Conservation (phyloP, 2,888 invertebrate species). For the Caenorhabditis imperialis region DNA sequence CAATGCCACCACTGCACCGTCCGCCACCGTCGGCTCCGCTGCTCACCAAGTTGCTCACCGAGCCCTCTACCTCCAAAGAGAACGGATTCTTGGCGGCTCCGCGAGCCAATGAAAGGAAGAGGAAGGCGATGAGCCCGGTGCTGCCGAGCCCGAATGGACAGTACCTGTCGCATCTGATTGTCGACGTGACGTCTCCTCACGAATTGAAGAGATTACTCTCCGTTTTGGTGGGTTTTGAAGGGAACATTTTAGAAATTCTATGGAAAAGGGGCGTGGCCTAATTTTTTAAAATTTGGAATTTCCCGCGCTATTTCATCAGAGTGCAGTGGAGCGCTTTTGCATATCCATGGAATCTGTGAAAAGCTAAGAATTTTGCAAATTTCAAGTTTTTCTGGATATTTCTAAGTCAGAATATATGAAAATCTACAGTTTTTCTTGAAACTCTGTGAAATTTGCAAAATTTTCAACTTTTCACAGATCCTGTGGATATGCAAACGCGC, state of each 20-base stretch:
- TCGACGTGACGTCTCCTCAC: constrained; percentile 40
- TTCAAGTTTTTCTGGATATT: too few species aligned
- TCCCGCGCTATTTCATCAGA: too few species aligned
- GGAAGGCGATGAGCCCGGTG: constrained; percentile 16
- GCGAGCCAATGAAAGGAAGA: constrained; percentile 8
- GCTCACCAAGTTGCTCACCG: constrained; percentile 31
- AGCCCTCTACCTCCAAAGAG: constrained; percentile 17
- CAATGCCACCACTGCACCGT: too few species aligned
- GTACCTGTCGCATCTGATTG: constrained; percentile 49
- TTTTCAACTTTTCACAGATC: too few species aligned
- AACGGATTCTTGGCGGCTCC: background rate
- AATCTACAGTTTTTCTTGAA: too few species aligned
- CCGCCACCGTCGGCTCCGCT: constrained; percentile 15
- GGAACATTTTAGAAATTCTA: background rate
- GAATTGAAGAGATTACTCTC: constrained; percentile 54
- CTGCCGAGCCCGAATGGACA: constrained; percentile 8
- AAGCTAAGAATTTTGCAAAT: too few species aligned
- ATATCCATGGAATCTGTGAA: too few species aligned
- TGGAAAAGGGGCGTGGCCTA: background rate
- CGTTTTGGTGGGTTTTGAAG: constrained; percentile 41
- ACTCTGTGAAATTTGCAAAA: too few species aligned
- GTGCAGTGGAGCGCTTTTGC: too few species aligned
- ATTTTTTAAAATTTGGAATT: background rate
- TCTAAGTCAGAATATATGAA: too few species aligned
- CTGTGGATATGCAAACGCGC: too few species aligned